These are phyloP conservation scores for Alcedo atthis DNA, from an alignment of 2,797 vertebrate genomes.

Conservation along the genomic window DNA sequence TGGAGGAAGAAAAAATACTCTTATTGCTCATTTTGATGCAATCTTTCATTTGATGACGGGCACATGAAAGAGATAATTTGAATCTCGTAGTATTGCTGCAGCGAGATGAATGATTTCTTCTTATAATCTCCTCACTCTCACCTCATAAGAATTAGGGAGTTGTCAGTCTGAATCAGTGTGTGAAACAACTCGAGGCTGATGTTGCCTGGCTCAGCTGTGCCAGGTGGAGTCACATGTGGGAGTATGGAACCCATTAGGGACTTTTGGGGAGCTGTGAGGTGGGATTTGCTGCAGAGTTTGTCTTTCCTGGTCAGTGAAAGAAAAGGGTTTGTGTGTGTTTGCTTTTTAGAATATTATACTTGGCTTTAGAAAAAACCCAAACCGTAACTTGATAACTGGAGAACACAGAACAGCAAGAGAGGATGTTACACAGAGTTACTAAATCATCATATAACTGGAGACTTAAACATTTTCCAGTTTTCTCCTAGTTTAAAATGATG, in stretches of 20 bases:
- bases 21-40: conserved; percentile 16
- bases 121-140: conserved; percentile 58
- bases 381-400: neutral
- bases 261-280: neutral
- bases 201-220: neutral
- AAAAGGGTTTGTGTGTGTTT: neutral
- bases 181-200: neutral
- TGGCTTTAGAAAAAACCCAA: neutral
- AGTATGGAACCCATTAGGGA: conserved; percentile 25
- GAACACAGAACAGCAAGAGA: neutral
- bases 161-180: conserved; percentile 33
- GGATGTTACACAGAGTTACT: rapidly evolving
- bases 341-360: neutral
- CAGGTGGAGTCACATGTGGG: neutral
- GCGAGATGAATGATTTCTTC: conserved; percentile 47
- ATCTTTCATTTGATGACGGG: conserved; percentile 35
- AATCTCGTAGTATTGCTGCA: neutral
- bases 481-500: neutral
- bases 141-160: conserved; percentile 61
- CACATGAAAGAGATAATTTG: conserved; percentile 64
- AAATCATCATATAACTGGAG: neutral
- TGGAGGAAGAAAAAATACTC: conserved; percentile 32
- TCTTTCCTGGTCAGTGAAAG: neutral
- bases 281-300: neutral
- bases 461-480: neutral